Evolutionary conservation across 1,140 invertebrate genomes (phyloP), one percentile per base, ranked within the genome.

Genomic region (Centruroides vittatus): DNA sequence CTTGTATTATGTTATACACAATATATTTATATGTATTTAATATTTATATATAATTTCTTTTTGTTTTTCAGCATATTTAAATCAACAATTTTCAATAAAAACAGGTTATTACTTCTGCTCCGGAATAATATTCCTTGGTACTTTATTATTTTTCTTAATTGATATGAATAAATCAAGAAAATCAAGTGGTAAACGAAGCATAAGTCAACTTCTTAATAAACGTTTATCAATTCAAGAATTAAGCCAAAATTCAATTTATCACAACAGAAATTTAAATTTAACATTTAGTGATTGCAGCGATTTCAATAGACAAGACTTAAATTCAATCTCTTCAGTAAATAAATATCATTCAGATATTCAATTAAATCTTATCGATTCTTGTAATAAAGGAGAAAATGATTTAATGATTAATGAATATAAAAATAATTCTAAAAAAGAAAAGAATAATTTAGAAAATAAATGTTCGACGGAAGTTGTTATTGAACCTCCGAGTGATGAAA

Each of bases 361-460:
- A 41, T 8, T 41, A 41, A 87, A 90, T 68, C 88, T 86, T 72
- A 89, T 90, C 70, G 89, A 86, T 57, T 89, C 86, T 46, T 90
- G 87, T 73, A 88, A 89, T 48, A 72, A 79, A 76, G 80, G 81
- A 36, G 86, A 89, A 72, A 88, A 89, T 73, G 88, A 87, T 72
- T 74, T 89, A 64, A 88, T 89, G 85, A 78, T 88, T 49, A 86
- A 84, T 62, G 87, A 89, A 73, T 89, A 86, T 72, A 86, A 89
- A 70, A 88, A 89, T 73, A 89, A 89, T 73, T 73, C 89, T 34
- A 55, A 12, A 7, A 55, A 55, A 55, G 35, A 5, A 9, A 5
- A 35, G 7, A 23, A 55, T n/a, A 6, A 34, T 51, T 51, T 11
- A 13, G 9, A 51, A 51, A 51, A 51, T 6, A 34, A 11, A 51